Evolutionary conservation across 1,140 invertebrate species (phyloP).

Genomic region (Pseudoatta argentina): DNA sequence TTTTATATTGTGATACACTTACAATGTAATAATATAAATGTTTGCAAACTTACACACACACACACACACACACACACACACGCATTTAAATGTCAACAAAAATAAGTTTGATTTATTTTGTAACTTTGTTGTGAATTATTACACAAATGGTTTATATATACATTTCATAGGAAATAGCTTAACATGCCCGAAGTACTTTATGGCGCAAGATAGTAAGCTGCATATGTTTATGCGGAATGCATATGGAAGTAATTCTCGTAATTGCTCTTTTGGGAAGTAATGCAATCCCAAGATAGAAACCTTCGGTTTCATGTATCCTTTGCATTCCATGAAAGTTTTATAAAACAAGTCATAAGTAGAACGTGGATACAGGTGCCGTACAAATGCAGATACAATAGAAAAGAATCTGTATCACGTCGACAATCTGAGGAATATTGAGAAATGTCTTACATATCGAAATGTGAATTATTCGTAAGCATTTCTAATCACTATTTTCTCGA

Average conservation of each 20-base stretch:
- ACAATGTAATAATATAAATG: not conserved
- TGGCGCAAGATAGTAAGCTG: not conserved
- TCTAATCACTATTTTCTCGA: slow-evolving; percentile 5
- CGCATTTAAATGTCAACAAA: not conserved
- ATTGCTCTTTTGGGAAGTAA: slow-evolving; percentile 53
- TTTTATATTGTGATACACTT: not conserved
- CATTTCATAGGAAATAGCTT: slow-evolving; percentile 18
- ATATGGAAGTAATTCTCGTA: slow-evolving; percentile 45
- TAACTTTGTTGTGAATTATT: not conserved
- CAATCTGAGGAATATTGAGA: slow-evolving; percentile 34
- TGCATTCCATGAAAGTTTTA: slow-evolving; percentile 55
- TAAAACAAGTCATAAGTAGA: slow-evolving; percentile 33
- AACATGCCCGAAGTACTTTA: slow-evolving; percentile 15
- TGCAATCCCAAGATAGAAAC: slow-evolving; percentile 31
- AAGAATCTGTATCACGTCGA: slow-evolving; percentile 50
- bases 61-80: no score
- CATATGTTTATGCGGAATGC: slow-evolving; percentile 51
- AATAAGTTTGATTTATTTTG: not conserved
- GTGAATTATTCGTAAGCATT: slow-evolving; percentile 45
- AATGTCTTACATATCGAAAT: slow-evolving; percentile 18
- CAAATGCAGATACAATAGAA: slow-evolving; percentile 27
- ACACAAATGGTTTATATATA: slow-evolving; percentile 24
- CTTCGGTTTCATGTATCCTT: slow-evolving; percentile 8
- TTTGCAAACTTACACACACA: not conserved
- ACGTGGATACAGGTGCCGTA: not conserved